These are phyloP conservation scores for Ceryle rudis DNA, from an alignment of 2,797 vertebrate genomes.

Conservation along the genomic window DNA sequence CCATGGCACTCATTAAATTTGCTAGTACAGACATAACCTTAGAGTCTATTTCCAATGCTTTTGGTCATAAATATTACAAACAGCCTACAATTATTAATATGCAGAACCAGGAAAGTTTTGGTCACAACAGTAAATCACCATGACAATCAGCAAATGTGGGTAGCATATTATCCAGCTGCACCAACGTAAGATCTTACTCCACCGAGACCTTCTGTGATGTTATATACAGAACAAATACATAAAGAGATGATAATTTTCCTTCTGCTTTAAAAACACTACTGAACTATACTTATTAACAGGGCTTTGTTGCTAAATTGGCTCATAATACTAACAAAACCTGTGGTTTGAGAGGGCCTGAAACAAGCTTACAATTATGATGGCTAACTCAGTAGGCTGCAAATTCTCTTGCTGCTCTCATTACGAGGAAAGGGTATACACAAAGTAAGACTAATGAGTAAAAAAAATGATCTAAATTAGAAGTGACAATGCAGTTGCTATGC, in stretches of 20 bases:
- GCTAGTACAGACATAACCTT: neutral
- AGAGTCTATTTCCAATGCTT: neutral
- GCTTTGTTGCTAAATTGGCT: constrained; percentile 60
- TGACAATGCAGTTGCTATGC: constrained; percentile 47
- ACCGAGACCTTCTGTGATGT: neutral
- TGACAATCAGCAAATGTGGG: constrained; percentile 23
- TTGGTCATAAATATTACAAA: neutral
- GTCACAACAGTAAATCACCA: constrained; percentile 31
- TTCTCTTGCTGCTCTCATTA: constrained; percentile 70
- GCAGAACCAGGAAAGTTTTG: constrained; percentile 27
- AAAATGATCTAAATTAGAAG: constrained; percentile 66
- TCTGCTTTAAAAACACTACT: constrained; percentile 31
- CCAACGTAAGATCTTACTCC: neutral
- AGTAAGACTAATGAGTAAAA: constrained; percentile 65
- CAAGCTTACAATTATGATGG: constrained; percentile 47
- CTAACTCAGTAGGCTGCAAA: constrained; percentile 60
- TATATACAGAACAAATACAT: neutral
- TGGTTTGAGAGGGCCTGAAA: constrained; percentile 49
- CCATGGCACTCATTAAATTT: neutral
- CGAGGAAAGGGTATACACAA: constrained; percentile 34
- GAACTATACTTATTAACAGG: constrained; percentile 38
- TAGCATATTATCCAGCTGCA: constrained; percentile 25
- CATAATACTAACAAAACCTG: constrained; percentile 64
- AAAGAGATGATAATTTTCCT: constrained; percentile 18
- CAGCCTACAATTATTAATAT: neutral